These are phyloP conservation scores for Oreohelix idahoensis DNA, from an alignment of 1,140 invertebrate genomes.

Conservation along the genomic window DNA sequence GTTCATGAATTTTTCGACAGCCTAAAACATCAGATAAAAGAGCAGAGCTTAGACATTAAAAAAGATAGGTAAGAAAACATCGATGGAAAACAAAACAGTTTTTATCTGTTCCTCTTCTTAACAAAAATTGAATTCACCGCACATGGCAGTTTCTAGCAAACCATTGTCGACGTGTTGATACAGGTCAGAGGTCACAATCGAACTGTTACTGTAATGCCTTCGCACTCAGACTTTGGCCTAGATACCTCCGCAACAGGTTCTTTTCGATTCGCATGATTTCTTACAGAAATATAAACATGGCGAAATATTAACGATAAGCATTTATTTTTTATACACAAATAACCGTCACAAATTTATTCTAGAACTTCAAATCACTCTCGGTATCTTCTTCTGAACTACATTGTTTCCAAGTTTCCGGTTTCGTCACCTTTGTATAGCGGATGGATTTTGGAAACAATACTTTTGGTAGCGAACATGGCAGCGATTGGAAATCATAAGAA, in stretches of 20 bases:
- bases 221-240: background rate
- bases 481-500: constrained; percentile 17
- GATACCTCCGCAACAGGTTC: background rate
- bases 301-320: too few species aligned
- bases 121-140: too few species aligned
- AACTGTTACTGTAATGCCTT: constrained; percentile 3
- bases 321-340: too few species aligned
- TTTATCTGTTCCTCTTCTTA: too few species aligned
- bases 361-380: too few species aligned
- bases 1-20: too few species aligned
- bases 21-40: too few species aligned
- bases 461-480: constrained; percentile 37
- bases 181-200: constrained; percentile 35
- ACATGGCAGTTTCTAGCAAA: background rate
- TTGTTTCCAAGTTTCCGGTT: constrained; percentile 39
- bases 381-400: background rate
- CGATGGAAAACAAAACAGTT: too few species aligned
- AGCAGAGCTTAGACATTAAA: too few species aligned
- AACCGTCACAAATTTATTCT: too few species aligned
- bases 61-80: too few species aligned
- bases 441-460: constrained; percentile 32
- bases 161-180: background rate
- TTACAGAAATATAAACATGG: background rate
- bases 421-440: constrained; percentile 30
- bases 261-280: background rate